Evolutionary conservation across 2,113 vertebrate genomes (phyloP), one percentile per base, ranked within the genome.

Genomic region (Hiodon tergisus): DNA sequence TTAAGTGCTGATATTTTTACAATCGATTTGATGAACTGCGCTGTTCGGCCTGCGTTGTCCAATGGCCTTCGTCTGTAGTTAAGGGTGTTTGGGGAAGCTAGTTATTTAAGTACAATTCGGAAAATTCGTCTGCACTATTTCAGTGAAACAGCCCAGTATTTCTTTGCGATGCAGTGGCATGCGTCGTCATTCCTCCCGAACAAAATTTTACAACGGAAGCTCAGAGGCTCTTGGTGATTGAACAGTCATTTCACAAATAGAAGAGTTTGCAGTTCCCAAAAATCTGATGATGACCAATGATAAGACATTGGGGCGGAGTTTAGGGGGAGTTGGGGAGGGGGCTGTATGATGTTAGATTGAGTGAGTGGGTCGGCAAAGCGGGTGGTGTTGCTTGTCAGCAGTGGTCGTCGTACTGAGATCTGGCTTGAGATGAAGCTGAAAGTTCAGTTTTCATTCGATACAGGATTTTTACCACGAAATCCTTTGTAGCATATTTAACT

Each of bases 201-300:
- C n/a, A 57, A 72, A 14, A 14, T 16, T 47, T 16, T 55, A 73
- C 60, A 65, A 63, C 72, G 72, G 72, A 73, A 73, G 51, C 72
- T 14, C 16, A 16, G n/a, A 31, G n/a, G 53, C 6, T 9, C 6
- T 48, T 8, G 4, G 48, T 73, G 72, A 65, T 53, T 16, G 72
- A 73, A 10, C 14, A 8, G 60, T 7, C 3, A 53, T 66, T 66
- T 66, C 63, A 59, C 72, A 48, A 73, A 73, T 73, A 11, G 60
- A 16, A 59, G 60, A 13, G n/a, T 50, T 4, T 16, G 53, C 51
- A 48, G 70, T 60, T 72, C 31, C 13, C 55, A 72, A 72, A 72
- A 72, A 31, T 46, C 17, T 46, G 70, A 72, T 3, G 17, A 4
- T 59, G n/a, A 3, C 72, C 72, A 73, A 73, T 73, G 61, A 52